These are phyloP conservation scores for zebrafish (Danio rerio) DNA, from an alignment of 2,113 vertebrate species.

Conservation along the genomic window DNA sequence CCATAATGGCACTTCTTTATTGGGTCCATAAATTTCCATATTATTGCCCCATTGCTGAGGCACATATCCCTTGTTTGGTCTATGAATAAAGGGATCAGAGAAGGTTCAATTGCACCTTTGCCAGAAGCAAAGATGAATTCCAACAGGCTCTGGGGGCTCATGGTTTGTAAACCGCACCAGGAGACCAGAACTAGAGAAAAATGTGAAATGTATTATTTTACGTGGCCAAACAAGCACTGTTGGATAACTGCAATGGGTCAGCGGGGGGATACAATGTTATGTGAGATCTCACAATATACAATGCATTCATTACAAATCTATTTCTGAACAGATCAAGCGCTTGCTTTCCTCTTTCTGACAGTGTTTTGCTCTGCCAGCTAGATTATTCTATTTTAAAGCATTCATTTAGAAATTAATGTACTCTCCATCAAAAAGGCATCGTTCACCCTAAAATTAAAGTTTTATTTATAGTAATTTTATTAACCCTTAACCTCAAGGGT, in stretches of 20 bases:
- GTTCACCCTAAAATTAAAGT: too few species aligned
- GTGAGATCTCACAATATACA: constrained; percentile 44
- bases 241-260: constrained; percentile 41
- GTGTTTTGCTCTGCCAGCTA: neutral
- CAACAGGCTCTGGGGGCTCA: constrained; percentile 30
- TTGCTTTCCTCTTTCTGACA: neutral
- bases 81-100: constrained; percentile 26
- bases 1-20: constrained; percentile 24
- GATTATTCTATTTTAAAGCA: neutral
- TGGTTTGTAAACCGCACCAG: constrained; percentile 49
- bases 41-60: constrained; percentile 15
- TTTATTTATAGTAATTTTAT: neutral
- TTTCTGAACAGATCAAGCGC: neutral
- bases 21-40: neutral
- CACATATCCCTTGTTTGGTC: constrained; percentile 21
- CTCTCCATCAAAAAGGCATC: too few species aligned
- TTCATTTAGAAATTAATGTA: too few species aligned
- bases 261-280: constrained; percentile 26
- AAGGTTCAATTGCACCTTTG: constrained; percentile 25
- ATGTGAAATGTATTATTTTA: constrained; percentile 35
- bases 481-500: too few species aligned
- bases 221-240: constrained; percentile 29
- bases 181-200: constrained; percentile 31
- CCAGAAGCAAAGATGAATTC: constrained; percentile 54
- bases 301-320: constrained; percentile 3